Evolutionary conservation across 2,113 vertebrate species (phyloP).

Genomic region (Mesoclemmys tuberculata): DNA sequence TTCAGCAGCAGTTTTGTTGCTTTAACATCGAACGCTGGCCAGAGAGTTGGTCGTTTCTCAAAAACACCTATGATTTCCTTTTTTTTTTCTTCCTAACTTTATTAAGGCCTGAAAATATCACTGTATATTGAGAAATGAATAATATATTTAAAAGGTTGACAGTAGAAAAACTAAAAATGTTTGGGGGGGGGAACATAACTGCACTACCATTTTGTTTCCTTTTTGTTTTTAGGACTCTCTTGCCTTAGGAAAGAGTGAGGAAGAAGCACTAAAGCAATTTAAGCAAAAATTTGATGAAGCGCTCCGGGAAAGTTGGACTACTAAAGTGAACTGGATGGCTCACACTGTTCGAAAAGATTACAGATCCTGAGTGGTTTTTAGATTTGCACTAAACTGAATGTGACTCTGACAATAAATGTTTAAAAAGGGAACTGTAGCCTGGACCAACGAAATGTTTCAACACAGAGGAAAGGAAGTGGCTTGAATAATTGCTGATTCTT

Average conservation of each 20-base stretch:
- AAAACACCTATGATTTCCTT: background rate
- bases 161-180: background rate
- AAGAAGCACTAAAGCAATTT: constrained; percentile 97
- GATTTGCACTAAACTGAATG: constrained; percentile 79
- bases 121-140: background rate
- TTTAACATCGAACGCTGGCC: background rate
- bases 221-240: constrained; percentile 88
- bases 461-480: constrained; percentile 25
- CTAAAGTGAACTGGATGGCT: constrained; percentile 99
- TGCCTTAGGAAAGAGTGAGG: constrained; percentile 95
- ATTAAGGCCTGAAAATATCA: background rate
- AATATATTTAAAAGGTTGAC: background rate
- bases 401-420: constrained; percentile 65
- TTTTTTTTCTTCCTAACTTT: background rate
- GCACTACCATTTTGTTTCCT: background rate
- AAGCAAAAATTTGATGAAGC: constrained; percentile 99
- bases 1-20: background rate
- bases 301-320: constrained; percentile 98
- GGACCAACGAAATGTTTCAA: constrained; percentile 52
- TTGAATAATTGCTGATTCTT: constrained; percentile 59
- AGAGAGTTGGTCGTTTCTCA: background rate
- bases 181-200: background rate
- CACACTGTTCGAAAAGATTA: constrained; percentile 99
- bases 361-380: constrained; percentile 84
- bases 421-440: constrained; percentile 55